Evolutionary conservation across 23 tunicate genomes (phyloP), one percentile per base, ranked within the genome.

Genomic region (Diplosoma virens): DNA sequence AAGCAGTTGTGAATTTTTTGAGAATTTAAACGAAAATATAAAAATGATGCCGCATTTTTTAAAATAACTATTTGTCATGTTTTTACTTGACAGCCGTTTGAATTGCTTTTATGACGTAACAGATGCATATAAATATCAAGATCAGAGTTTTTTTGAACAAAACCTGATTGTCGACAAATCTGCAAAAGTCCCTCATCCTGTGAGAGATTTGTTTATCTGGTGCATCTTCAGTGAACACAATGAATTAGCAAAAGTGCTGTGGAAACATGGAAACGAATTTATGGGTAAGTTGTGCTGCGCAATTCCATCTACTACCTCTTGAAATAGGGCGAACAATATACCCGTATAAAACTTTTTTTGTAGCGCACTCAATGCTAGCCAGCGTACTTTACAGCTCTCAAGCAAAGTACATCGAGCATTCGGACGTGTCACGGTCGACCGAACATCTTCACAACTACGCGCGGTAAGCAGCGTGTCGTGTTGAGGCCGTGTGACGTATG

Each of bases 121-220:
- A 61, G 69, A 29, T 29, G 69, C 69, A n/a, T 11, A 61, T 27
- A 61, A 61, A 29, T 61, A 61, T 22, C 69, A 27, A 2, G 6
- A 3, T 3, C 11, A 61, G 11, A 61, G 35, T 9, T 61, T 35
- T 5, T 61, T 61, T 61, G 35, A 5, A 7, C 69, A 35, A 3
- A 61, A 61, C 18, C 21, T 61, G 34, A 11, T 5, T 34, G 54
- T 68, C 28, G 75, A 68, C 53, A 36, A 16, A 2, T 34, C 53
- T 33, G 9, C 54, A 6, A 4, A 21, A 11, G 75, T 68, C 22
- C 75, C 53, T 3, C 75, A 68, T 41, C 75, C 75, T 2, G 75
- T 36, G 25, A 21, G 75, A 36, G 75, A 68, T 23, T 36, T 68
- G 7, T 68, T 68, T 53, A n/a, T 68, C 9, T 68, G 75, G 75